phyloP scores from a whole-genome alignment of 2,888 invertebrate species.

The Drosophila neutralis region DNA sequence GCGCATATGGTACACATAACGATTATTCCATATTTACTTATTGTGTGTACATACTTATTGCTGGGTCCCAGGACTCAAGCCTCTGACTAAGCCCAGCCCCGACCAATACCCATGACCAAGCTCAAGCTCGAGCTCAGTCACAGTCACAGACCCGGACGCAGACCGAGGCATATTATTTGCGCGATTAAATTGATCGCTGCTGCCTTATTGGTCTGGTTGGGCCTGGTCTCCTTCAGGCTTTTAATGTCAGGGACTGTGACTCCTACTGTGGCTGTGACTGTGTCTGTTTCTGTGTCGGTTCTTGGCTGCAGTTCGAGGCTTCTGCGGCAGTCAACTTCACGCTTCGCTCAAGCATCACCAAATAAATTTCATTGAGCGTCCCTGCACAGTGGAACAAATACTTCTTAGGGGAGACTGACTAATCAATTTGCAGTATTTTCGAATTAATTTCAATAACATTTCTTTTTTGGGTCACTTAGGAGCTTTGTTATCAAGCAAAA shows the following conservation, averaged over 20 bases:
- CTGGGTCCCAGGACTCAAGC: conserved; percentile 53
- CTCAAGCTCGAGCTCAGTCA: conserved; percentile 2
- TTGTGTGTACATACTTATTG: conserved; percentile 68
- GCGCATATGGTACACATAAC: conserved; percentile 66
- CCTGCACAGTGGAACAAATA: conserved; percentile 58
- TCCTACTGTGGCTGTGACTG: conserved; percentile 55
- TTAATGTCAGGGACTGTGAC: conserved; percentile 36
- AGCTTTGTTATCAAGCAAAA: too few relatives aligned
- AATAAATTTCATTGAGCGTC: conserved; percentile 83
- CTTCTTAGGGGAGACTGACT: not conserved
- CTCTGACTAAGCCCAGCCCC: conserved; percentile 12
- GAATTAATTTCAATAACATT: too few relatives aligned
- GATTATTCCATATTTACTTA: conserved; percentile 84
- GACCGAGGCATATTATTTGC: conserved; percentile 81
- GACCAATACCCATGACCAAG: conserved; percentile 2
- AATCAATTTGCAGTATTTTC: not conserved
- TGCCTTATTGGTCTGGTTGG: conserved; percentile 42
- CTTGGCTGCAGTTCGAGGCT: conserved; percentile 53
- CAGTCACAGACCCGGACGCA: conserved; percentile 8
- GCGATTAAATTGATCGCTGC: conserved; percentile 83
- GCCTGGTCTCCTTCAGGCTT: conserved; percentile 30
- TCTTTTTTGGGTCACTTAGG: too few relatives aligned
- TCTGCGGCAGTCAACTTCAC: conserved; percentile 82
- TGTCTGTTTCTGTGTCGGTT: conserved; percentile 38
- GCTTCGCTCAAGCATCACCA: conserved; percentile 83